Evolutionary conservation across 2,888 invertebrate species (phyloP).

Genomic region (Drosophila emarginata): DNA sequence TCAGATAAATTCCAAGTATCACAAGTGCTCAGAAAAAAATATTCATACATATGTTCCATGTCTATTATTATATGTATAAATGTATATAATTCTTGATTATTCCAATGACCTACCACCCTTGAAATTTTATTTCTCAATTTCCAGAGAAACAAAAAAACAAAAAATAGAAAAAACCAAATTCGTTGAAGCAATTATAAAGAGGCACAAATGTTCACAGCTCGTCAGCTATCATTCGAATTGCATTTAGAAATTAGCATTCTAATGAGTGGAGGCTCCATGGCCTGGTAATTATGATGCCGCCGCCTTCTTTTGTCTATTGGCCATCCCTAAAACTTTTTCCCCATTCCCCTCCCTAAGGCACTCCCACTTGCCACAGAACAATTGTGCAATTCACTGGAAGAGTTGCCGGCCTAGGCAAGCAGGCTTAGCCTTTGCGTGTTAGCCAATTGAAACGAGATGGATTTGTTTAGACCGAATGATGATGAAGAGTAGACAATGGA

Average conservation of each 20-base stretch:
- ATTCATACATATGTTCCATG: background rate
- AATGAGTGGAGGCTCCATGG: constrained; percentile 53
- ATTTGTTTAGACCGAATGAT: constrained; percentile 25
- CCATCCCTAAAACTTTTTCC: background rate
- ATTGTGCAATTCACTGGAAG: constrained; percentile 46
- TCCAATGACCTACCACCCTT: background rate
- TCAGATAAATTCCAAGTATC: background rate
- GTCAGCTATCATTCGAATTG: constrained; percentile 48
- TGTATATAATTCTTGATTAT: background rate
- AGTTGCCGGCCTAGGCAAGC: constrained; percentile 24
- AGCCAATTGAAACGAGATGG: constrained; percentile 62
- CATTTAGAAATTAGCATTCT: constrained; percentile 73
- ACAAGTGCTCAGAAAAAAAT: background rate
- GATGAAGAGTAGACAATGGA: background rate
- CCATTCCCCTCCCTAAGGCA: background rate
- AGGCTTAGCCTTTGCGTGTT: constrained; percentile 64
- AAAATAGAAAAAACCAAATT: constrained; percentile 25
- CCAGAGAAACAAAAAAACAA: constrained; percentile 15
- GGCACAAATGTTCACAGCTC: constrained; percentile 58
- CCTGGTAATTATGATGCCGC: constrained; percentile 63
- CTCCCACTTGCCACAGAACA: background rate
- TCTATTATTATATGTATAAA: background rate
- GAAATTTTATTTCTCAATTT: constrained; percentile 2
- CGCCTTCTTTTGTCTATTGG: constrained; percentile 36
- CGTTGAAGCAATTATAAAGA: constrained; percentile 49